Evolutionary conservation across 2,797 vertebrate genomes (phyloP).

Genomic region (Lagodon rhomboides): DNA sequence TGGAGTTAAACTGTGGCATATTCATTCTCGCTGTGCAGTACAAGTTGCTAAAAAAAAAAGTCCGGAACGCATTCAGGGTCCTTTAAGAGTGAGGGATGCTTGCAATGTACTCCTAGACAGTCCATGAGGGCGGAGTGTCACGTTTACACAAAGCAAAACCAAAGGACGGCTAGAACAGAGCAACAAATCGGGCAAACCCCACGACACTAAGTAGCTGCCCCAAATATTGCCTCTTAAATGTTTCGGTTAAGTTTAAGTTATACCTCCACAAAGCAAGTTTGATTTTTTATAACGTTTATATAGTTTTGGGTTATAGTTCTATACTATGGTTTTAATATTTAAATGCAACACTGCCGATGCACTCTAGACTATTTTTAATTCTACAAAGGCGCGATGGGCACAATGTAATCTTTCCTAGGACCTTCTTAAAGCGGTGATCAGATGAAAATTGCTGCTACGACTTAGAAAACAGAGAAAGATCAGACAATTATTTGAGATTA

Average conservation of each 20-base stretch:
- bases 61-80: conserved; percentile 12
- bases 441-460: conserved; percentile 86
- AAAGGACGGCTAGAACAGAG: fast-evolving
- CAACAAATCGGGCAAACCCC: conserved; percentile 53
- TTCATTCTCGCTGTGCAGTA: background rate
- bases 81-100: background rate
- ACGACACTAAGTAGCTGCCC: conserved; percentile 38
- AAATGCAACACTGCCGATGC: background rate
- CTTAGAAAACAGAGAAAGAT: conserved; percentile 83
- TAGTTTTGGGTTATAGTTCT: fast-evolving
- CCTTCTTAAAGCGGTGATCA: conserved; percentile 88
- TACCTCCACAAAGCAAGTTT: background rate
- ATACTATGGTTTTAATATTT: background rate
- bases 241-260: background rate
- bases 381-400: conserved; percentile 80
- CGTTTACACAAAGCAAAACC: fast-evolving
- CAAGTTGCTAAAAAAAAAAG: too few relatives aligned
- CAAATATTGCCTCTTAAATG: conserved; percentile 46
- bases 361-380: conserved; percentile 34
- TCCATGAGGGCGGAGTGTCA: conserved; percentile 33
- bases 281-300: background rate
- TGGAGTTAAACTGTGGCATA: background rate
- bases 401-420: conserved; percentile 85
- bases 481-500: conserved; percentile 61
- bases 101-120: fast-evolving